phyloP scores from a whole-genome alignment of 2,113 vertebrate genomes.

The Diadophis punctatus region DNA sequence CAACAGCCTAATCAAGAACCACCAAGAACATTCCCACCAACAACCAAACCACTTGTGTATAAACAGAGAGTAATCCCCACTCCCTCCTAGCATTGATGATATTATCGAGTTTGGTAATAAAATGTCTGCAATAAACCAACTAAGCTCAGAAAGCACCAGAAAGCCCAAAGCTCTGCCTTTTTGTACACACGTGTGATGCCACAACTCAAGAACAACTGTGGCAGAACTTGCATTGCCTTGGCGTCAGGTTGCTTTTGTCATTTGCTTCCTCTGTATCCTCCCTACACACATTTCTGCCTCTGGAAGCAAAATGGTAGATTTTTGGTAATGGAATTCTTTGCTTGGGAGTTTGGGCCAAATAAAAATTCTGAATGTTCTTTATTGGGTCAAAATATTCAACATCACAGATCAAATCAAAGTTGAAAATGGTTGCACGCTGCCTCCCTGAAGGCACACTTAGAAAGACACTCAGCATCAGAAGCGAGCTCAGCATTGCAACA shows the following conservation, averaged over 20 bases:
- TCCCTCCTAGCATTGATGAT: background rate
- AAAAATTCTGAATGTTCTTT: background rate
- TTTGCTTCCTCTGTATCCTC: background rate
- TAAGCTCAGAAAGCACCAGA: background rate
- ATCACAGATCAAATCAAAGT: background rate
- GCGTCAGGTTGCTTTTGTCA: background rate
- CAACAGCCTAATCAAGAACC: background rate
- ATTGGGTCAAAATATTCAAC: background rate
- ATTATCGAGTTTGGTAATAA: background rate
- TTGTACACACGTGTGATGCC: background rate
- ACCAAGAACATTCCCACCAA: background rate
- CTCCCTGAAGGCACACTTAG: background rate
- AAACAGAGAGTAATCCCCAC: too few species aligned
- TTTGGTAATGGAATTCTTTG: background rate
- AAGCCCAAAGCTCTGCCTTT: background rate
- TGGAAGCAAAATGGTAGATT: background rate
- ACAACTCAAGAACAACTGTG: background rate
- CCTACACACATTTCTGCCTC: background rate
- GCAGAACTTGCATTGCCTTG: background rate
- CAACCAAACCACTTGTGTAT: too few species aligned
- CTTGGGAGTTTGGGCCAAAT: background rate
- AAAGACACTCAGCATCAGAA: background rate
- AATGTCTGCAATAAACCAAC: background rate
- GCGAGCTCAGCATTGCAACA: background rate
- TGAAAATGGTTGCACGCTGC: background rate